phyloP scores from a whole-genome alignment of 2,888 invertebrate genomes.

The Alsophila aescularia region DNA sequence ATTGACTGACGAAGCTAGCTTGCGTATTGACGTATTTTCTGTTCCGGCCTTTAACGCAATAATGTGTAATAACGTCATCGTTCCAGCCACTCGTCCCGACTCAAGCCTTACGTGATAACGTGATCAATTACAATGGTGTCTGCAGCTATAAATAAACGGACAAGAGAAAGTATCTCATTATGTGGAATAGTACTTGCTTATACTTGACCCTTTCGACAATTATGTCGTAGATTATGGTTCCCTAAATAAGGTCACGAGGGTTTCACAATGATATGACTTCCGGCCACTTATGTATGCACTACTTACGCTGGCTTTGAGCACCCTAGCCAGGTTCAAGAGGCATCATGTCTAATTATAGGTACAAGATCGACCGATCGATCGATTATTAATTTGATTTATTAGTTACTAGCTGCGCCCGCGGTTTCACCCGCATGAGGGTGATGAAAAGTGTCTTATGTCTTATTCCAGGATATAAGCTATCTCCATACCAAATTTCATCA shows the following conservation, averaged over 20 bases:
- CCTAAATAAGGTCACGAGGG: conserved; percentile 4
- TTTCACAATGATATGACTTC: conserved; percentile 3
- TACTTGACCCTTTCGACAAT: conserved; percentile 5
- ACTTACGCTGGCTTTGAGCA: neutral
- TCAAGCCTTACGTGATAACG: conserved; percentile 1
- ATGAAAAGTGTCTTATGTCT: no score
- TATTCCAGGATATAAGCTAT: no score
- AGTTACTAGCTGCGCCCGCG: no score
- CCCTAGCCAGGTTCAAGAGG: neutral
- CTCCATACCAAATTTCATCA: no score
- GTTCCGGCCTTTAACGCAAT: neutral
- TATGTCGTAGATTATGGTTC: conserved; percentile 6
- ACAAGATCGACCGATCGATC: no score
- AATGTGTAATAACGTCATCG: neutral
- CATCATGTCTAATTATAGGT: neutral
- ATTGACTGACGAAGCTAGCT: no score
- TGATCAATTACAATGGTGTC: neutral
- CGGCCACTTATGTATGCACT: neutral
- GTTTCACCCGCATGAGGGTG: no score
- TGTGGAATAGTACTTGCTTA: conserved; percentile 1
- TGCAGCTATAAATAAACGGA: conserved; percentile 2
- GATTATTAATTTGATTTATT: no score
- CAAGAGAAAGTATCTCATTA: neutral
- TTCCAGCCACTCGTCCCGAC: neutral
- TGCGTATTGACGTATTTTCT: no score